Evolutionary conservation across 1,140 invertebrate genomes (phyloP).

Genomic region (Tribolium castaneum): DNA sequence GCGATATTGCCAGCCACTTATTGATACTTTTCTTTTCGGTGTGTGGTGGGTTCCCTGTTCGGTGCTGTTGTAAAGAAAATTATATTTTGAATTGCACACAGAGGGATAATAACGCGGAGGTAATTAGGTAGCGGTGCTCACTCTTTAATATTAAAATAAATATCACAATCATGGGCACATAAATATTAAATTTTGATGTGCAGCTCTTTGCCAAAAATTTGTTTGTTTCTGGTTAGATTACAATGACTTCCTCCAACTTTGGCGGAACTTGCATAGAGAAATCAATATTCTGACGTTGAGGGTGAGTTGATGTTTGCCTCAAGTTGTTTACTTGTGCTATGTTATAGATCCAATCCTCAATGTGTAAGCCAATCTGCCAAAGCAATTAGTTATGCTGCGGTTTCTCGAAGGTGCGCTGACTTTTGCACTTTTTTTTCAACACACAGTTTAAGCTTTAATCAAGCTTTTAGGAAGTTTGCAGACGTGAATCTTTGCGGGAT

Average conservation of each 20-base stretch:
- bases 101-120: not conserved
- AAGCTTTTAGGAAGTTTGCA: not conserved
- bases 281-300: slow-evolving; percentile 21
- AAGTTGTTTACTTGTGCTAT: slow-evolving; percentile 30
- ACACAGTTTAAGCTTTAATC: not conserved
- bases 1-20: slow-evolving; percentile 43
- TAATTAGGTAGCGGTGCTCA: slow-evolving; percentile 16
- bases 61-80: not conserved
- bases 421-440: not conserved
- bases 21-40: slow-evolving; percentile 35
- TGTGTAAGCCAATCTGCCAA: slow-evolving; percentile 31
- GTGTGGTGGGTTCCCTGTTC: not conserved
- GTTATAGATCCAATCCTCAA: slow-evolving; percentile 24
- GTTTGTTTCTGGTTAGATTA: slow-evolving; percentile 7
- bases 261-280: slow-evolving; percentile 13
- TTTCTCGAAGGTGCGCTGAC: not conserved
- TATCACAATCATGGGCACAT: not conserved
- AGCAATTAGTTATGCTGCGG: slow-evolving; percentile 29
- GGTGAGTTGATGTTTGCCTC: slow-evolving; percentile 23
- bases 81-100: slow-evolving; percentile 9
- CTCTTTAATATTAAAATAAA: not conserved
- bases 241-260: slow-evolving; percentile 7
- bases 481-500: not conserved
- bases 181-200: not conserved
- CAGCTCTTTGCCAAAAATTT: too few species aligned